Conservation (phyloP, 92 coral and sea anemone genomes). For the Epizoanthus fatuus region DNA sequence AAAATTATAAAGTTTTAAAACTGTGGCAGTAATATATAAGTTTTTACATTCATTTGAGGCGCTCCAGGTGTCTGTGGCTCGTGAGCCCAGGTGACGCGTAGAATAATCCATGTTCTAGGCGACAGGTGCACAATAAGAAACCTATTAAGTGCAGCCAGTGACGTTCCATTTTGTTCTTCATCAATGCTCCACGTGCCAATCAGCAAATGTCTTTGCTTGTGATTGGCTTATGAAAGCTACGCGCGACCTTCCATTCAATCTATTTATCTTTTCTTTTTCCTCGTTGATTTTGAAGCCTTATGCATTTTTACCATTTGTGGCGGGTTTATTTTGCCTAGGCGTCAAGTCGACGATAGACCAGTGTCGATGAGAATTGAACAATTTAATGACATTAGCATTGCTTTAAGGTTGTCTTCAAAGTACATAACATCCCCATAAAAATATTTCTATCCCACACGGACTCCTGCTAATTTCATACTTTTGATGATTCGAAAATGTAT, state of each 20-base stretch:
- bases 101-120: conserved; percentile 53
- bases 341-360: background rate
- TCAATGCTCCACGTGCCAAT: conserved; percentile 67
- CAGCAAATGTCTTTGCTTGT: conserved; percentile 11
- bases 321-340: conserved; percentile 15
- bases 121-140: conserved; percentile 85
- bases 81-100: conserved; percentile 77
- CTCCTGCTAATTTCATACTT: conserved; percentile 55
- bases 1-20: background rate
- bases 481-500: conserved; percentile 60
- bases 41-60: conserved; percentile 1
- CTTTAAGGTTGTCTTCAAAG: background rate
- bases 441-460: conserved; percentile 2
- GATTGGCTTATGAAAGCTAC: conserved; percentile 65
- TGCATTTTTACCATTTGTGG: conserved; percentile 7
- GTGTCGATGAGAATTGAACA: background rate
- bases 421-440: conserved; percentile 1
- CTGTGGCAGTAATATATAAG: too few relatives aligned
- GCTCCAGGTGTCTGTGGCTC: conserved; percentile 63
- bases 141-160: conserved; percentile 71
- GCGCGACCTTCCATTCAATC: conserved; percentile 47
- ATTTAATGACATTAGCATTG: conserved; percentile 43
- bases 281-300: conserved; percentile 26
- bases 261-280: conserved; percentile 34
- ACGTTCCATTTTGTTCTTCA: conserved; percentile 42